Evolutionary conservation across 2,113 vertebrate species (phyloP), one percentile per base, ranked within the genome.

Genomic region (Conger conger): DNA sequence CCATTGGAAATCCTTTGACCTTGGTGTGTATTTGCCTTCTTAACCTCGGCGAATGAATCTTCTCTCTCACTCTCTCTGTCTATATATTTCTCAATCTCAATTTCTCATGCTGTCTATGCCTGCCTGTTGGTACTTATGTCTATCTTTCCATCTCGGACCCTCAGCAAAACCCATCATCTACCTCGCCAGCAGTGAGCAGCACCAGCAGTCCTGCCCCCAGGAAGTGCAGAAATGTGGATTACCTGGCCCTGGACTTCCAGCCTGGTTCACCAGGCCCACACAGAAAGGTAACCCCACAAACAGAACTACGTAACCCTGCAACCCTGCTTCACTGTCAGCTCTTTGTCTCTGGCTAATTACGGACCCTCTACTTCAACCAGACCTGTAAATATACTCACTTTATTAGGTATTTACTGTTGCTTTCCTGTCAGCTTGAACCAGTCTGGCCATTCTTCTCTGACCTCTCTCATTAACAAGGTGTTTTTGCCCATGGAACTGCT

Each of bases 111-210:
- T 50, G 3, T 9, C 45, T 50, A 50, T 50, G 45, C 1, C 45
- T 50, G 11, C 15, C 45, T 11, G 11, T 50, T 50, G 45, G 15
- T 50, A 13, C 45, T 50, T 50, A 11, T 73, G 7, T 73, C 68
- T 73, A 30, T 73, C 27, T 73, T 7, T 73, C 68, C 4, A 13
- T 63, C 85, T 90, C 83, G 86, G 88, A 81, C 79, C 87, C 89
- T 91, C 89, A 99, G 98, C 98, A 99, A 96, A 99, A 98, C 93
- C 98, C 98, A 88, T 96, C 97, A 88, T 98, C 98, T 94, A 98
- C 97, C 89, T 99, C 98, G 88, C 98, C 98, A 40, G 94, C 96
- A 88, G 94, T 97, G 93, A 98, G 97, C 83, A 97, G 97, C 89
- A 98, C 97, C 91, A 98, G 94, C 95, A 99, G 98, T 81, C 98